Base-by-base conservation (phyloP, 1,140 invertebrate species). In the Scaptomyza montana region DNA sequence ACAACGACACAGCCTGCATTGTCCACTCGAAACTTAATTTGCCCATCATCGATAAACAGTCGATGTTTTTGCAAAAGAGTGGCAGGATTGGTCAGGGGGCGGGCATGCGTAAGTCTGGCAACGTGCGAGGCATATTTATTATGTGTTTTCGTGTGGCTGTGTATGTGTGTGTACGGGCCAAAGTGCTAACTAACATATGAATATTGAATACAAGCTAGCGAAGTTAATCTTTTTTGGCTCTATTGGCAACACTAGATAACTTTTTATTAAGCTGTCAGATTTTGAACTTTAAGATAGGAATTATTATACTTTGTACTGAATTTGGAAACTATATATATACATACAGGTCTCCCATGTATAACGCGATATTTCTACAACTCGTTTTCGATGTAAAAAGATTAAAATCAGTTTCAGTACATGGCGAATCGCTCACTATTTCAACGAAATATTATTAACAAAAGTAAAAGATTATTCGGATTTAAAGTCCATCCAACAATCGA, bases 21-120 rank as follows among this genome's bases (percentile, higher is more conserved):
- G n/a, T 12, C 51, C 69, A 75, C 71, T 71, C 41, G 59, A 81
- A 81, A 80, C 86, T 86, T 86, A 86, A 86, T 86, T 86, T 86
- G 74, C 81, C 86, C 81, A 86, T 81, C 81, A 78, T 86, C 74
- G 77, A 86, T 86, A 86, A 87, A 86, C 71, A 81, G 71, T 78
- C 41, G 54, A 63, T 78, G 47, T 49, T 63, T 61, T 66, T 50
- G 73, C 49, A 49, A 25, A 41, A 13, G 56, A 13, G 56, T 13
- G 16, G 25, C 36, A 21, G 33, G n/a, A 13, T 30, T 12, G 25
- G 28, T 41, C 45, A 47, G 13, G 43, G 43, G 62, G 16, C 51
- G 50, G 57, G 19, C 51, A n/a, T 13, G 30, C 25, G 7, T 46
- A 5, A 33, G 53, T 46, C 10, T 41, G 53, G 43, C 39, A 51